Conservation (phyloP, 2,888 invertebrate genomes). For the Plemyria rubiginata region DNA sequence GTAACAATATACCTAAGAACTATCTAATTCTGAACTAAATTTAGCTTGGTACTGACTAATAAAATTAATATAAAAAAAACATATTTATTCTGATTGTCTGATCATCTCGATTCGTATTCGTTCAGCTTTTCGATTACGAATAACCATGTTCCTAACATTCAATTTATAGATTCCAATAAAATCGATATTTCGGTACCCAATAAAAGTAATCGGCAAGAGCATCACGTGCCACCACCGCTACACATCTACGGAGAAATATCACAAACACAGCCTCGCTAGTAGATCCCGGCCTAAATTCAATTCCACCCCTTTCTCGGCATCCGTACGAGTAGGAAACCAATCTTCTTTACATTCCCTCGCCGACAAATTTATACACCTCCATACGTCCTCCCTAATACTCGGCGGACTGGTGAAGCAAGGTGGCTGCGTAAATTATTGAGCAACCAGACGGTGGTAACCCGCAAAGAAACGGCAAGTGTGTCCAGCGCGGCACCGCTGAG, state of each 20-base stretch:
- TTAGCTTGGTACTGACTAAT: too few relatives aligned
- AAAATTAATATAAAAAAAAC: neutral
- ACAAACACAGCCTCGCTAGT: constrained; percentile 71
- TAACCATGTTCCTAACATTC: constrained; percentile 21
- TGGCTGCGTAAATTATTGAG: constrained; percentile 71
- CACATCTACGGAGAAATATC: constrained; percentile 69
- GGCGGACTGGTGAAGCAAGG: constrained; percentile 45
- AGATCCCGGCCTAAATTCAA: constrained; percentile 80
- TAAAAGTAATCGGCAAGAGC: constrained; percentile 67
- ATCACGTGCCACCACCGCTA: constrained; percentile 65
- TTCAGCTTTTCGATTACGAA: constrained; percentile 2
- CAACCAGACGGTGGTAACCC: constrained; percentile 56
- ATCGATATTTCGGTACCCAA: constrained; percentile 53
- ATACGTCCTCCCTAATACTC: constrained; percentile 72
- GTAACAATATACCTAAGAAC: too few relatives aligned
- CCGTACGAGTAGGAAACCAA: constrained; percentile 78
- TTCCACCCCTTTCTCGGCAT: constrained; percentile 76
- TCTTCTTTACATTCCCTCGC: constrained; percentile 82
- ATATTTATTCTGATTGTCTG: neutral
- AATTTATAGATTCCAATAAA: constrained; percentile 30
- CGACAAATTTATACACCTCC: constrained; percentile 82
- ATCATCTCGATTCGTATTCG: neutral
- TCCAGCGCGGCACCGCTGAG: constrained; percentile 65
- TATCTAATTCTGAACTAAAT: too few relatives aligned
- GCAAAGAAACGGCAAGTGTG: constrained; percentile 74